These are phyloP conservation scores for Furcula furcula DNA, from an alignment of 2,888 invertebrate species.

Conservation along the genomic window DNA sequence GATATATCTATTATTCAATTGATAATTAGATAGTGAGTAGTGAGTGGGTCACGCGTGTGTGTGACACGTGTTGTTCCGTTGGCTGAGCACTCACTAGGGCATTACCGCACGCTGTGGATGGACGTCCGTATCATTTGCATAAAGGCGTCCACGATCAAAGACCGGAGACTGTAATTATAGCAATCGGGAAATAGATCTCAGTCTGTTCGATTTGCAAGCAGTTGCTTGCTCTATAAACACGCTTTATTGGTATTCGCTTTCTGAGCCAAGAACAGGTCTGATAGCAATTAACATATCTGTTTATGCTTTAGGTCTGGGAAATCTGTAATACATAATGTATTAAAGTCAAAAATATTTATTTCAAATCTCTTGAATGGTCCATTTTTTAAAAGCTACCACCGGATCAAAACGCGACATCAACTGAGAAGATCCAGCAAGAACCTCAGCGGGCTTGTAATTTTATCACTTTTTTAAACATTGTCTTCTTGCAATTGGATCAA, in stretches of 20 bases:
- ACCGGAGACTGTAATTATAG: slow-evolving; percentile 21
- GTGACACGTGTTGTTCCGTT: slow-evolving; percentile 35
- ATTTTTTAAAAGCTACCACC: no score
- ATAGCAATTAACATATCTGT: not conserved
- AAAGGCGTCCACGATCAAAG: slow-evolving; percentile 29
- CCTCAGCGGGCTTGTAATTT: no score
- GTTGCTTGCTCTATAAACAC: not conserved
- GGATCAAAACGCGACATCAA: no score
- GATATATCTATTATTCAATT: slow-evolving; percentile 10
- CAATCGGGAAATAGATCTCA: not conserved
- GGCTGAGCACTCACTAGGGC: slow-evolving; percentile 41
- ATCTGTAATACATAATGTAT: no score
- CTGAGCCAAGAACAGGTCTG: no score
- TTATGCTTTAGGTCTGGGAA: no score
- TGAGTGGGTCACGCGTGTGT: slow-evolving; percentile 38
- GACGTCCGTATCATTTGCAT: slow-evolving; percentile 27
- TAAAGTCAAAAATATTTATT: no score
- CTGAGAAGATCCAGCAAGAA: no score
- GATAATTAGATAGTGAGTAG: slow-evolving; percentile 41
- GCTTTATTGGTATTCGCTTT: not conserved
- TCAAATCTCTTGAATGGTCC: no score
- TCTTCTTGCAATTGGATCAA: no score
- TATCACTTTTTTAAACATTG: no score
- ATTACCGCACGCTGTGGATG: slow-evolving; percentile 29
- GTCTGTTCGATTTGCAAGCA: not conserved